phyloP scores from a whole-genome alignment of 2,888 invertebrate species.

The Heteromyza rotundicornis region DNA sequence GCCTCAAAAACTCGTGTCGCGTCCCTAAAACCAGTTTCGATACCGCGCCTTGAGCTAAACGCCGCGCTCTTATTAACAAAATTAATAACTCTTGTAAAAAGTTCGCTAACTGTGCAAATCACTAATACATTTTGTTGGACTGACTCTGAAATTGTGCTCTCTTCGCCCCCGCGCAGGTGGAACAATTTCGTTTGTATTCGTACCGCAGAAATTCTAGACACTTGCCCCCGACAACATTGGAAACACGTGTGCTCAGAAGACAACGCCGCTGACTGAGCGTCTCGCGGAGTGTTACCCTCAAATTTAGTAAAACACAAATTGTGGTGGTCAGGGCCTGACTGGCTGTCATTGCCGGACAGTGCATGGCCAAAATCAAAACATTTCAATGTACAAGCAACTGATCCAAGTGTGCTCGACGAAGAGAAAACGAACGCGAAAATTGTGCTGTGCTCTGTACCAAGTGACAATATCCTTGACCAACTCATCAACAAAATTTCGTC shows the following conservation, averaged over 20 bases:
- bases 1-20: constrained; percentile 21
- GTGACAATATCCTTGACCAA: background rate
- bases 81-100: constrained; percentile 18
- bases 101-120: constrained; percentile 16
- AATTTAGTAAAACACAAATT: constrained; percentile 17
- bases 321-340: constrained; percentile 32
- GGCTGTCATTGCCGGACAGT: constrained; percentile 14
- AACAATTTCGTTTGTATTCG: constrained; percentile 28
- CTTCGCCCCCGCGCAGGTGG: constrained; percentile 28
- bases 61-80: constrained; percentile 22
- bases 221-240: constrained; percentile 25
- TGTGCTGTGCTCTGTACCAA: background rate
- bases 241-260: constrained; percentile 24
- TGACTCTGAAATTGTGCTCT: constrained; percentile 44
- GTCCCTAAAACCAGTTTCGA: constrained; percentile 15
- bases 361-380: constrained; percentile 11
- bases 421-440: background rate
- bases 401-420: background rate
- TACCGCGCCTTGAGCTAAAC: constrained; percentile 25
- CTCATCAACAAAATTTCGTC: constrained; percentile 16
- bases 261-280: constrained; percentile 35
- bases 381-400: background rate
- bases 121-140: constrained; percentile 26
- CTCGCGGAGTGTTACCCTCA: constrained; percentile 25
- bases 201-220: constrained; percentile 27